A percentile compares a stretch with the other conserved stretches of the same genome.
These are phyloP conservation scores for Cottoperca gobio DNA, from an alignment of 2,797 vertebrate species.

Conservation along the genomic window DNA sequence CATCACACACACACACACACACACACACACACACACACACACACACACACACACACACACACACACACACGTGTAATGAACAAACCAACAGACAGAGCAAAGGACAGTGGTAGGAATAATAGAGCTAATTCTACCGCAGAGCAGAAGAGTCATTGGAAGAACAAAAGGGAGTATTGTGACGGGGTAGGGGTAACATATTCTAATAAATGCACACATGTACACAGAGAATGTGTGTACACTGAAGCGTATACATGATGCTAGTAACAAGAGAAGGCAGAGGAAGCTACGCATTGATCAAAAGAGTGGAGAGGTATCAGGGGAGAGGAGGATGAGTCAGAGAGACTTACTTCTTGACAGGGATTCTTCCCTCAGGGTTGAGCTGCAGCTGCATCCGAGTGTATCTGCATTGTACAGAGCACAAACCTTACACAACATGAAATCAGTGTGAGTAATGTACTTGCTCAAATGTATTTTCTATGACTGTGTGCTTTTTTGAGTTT, in stretches of 20 bases:
- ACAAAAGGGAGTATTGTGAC: background rate
- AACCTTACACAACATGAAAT: constrained; percentile 38
- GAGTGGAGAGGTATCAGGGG: constrained; percentile 28
- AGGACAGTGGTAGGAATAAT: background rate
- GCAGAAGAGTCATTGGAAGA: background rate
- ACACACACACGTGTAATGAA: background rate
- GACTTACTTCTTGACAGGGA: constrained; percentile 98
- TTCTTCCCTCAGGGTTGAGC: constrained; percentile 93
- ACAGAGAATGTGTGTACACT: background rate
- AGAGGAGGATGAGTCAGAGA: constrained; percentile 59
- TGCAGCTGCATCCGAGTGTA: constrained; percentile 94
- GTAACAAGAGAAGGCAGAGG: constrained; percentile 12
- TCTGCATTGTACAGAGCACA: constrained; percentile 75
- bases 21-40: background rate
- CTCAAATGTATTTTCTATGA: background rate
- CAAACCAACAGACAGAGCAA: background rate
- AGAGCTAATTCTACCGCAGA: background rate
- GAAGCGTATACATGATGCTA: constrained; percentile 1
- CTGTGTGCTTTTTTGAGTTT: background rate
- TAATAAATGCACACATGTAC: constrained; percentile 1
- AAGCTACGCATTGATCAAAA: constrained; percentile 54
- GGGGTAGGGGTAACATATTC: constrained; percentile 15
- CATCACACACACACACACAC: background rate
- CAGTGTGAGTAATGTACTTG: constrained; percentile 11
- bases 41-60: background rate